Percentiles rank a stretch among this genome's conserved stretches.
These are phyloP conservation scores for Habroteleia sp. DNA, from an alignment of 2,888 invertebrate species.

Conservation along the genomic window DNA sequence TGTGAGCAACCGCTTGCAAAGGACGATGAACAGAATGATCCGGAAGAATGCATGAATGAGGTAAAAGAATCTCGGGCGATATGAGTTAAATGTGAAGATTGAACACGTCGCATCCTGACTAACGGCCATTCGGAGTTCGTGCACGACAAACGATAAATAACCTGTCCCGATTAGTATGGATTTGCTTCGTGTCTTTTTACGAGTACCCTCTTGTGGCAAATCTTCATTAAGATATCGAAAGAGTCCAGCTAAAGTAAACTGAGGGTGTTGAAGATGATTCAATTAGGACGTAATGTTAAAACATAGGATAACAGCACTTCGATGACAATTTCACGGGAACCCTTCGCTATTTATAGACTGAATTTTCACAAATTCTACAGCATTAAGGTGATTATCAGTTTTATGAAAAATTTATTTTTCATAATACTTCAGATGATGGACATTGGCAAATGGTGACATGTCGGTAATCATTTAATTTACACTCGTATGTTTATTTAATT, in stretches of 20 bases:
- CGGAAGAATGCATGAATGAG: constrained; percentile 55
- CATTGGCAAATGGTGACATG: too few species aligned
- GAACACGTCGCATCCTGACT: constrained; percentile 12
- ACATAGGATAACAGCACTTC: constrained; percentile 59
- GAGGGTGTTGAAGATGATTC: constrained; percentile 68
- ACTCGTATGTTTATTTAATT: too few species aligned
- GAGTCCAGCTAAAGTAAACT: constrained; percentile 7
- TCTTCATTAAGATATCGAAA: constrained; percentile 45
- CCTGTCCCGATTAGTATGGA: constrained; percentile 74
- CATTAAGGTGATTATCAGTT: too few species aligned
- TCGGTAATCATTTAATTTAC: too few species aligned
- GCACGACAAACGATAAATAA: constrained; percentile 77
- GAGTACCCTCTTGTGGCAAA: constrained; percentile 21
- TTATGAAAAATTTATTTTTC: too few species aligned
- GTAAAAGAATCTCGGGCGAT: constrained; percentile 44
- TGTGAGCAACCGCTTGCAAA: constrained; percentile 68
- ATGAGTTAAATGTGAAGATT: constrained; percentile 26
- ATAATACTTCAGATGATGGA: too few species aligned
- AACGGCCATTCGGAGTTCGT: constrained; percentile 70
- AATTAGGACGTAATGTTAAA: constrained; percentile 75
- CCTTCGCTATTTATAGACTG: too few species aligned
- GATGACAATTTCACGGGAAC: constrained; percentile 31
- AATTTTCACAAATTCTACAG: too few species aligned
- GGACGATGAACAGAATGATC: constrained; percentile 77
- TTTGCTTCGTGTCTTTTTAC: too few species aligned